Evolutionary conservation across 2,113 vertebrate species (phyloP).

Genomic region (Gymnogyps californianus): DNA sequence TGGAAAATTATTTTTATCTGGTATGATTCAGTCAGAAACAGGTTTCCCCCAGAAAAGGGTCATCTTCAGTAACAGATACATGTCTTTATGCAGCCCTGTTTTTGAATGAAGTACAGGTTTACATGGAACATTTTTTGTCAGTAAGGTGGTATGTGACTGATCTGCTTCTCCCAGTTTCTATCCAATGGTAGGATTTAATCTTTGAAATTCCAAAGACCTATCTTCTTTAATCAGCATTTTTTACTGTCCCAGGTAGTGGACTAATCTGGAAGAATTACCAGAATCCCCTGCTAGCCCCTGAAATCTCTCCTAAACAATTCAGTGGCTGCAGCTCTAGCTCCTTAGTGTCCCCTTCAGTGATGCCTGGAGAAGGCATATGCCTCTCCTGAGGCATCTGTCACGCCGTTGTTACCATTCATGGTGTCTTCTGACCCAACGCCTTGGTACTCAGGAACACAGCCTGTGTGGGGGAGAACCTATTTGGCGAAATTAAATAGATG

Average conservation of each 20-base stretch:
- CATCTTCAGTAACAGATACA: background rate
- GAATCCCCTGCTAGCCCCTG: background rate
- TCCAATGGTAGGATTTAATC: background rate
- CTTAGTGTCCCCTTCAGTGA: background rate
- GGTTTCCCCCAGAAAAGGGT: background rate
- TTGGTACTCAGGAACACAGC: background rate
- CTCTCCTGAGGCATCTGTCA: background rate
- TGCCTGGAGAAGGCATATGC: background rate
- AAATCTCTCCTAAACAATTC: background rate
- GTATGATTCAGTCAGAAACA: background rate
- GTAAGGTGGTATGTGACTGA: background rate
- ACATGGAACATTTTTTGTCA: background rate
- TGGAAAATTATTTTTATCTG: background rate
- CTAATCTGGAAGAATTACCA: background rate
- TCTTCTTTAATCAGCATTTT: background rate
- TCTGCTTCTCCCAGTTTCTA: background rate
- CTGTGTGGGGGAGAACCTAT: background rate
- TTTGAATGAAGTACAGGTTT: background rate
- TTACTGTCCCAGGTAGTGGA: background rate
- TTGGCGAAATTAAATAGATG: background rate
- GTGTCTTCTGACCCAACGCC: background rate
- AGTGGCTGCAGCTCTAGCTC: background rate
- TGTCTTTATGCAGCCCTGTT: background rate
- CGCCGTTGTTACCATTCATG: background rate
- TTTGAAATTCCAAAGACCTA: background rate